Evolutionary conservation across 2,113 vertebrate species (phyloP).

Genomic region (Plecotus auritus): DNA sequence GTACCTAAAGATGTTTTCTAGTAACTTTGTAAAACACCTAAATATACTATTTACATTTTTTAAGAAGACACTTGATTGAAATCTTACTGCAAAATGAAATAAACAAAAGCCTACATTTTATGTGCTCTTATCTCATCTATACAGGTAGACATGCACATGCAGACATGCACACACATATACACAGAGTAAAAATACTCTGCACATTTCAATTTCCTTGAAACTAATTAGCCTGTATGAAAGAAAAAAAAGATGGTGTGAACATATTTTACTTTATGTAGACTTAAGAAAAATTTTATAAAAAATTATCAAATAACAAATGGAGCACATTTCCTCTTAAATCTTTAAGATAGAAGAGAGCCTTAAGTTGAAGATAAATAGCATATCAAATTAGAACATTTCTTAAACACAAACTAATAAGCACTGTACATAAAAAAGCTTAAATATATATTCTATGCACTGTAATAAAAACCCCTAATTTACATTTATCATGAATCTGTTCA

Average conservation of each 20-base stretch:
- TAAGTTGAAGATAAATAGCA: neutral
- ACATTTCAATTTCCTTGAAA: constrained; percentile 86
- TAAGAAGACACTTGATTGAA: constrained; percentile 60
- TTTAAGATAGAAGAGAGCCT: neutral
- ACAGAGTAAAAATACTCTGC: constrained; percentile 75
- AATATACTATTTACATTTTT: neutral
- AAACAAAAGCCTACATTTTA: constrained; percentile 60
- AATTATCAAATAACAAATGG: constrained; percentile 47
- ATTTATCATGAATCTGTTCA: neutral
- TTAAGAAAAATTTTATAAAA: constrained; percentile 32
- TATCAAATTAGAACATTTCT: neutral
- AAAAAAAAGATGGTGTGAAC: constrained; percentile 80
- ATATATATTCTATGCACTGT: neutral
- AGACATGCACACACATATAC: neutral
- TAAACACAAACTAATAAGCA: rapidly evolving
- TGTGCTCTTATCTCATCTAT: neutral
- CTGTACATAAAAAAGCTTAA: neutral
- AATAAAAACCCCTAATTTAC: neutral
- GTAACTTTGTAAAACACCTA: neutral
- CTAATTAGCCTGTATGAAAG: constrained; percentile 82
- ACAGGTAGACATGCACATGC: neutral
- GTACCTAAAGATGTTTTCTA: constrained; percentile 21
- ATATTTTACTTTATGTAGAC: constrained; percentile 77
- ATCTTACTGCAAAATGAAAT: constrained; percentile 66
- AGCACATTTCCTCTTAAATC: constrained; percentile 45